Conservation (phyloP, 92 coral and sea anemone genomes). For the Paramuricea clavata region DNA sequence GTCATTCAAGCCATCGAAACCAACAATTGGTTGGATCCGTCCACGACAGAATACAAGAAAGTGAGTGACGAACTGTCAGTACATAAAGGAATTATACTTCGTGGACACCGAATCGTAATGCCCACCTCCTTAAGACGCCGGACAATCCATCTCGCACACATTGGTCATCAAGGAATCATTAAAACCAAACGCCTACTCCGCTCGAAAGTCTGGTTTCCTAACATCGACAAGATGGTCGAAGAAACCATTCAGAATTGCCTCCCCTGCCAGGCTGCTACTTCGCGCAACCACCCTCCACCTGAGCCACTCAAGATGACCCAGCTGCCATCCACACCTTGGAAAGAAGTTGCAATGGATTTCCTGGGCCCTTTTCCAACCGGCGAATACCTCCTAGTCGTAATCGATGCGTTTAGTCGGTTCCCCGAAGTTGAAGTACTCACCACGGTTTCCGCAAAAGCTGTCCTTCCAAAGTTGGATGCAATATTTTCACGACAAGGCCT, state of each 20-base stretch:
- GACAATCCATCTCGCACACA: slow-evolving; percentile 66
- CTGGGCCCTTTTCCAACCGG: no score
- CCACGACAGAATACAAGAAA: slow-evolving; percentile 50
- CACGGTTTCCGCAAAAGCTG: no score
- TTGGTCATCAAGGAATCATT: slow-evolving; percentile 63
- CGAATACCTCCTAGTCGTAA: no score
- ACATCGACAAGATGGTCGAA: slow-evolving; percentile 6
- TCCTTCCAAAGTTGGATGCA: no score
- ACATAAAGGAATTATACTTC: slow-evolving; percentile 24
- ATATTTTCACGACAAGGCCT: no score
- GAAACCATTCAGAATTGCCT: not conserved
- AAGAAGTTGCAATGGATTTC: no score
- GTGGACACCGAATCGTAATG: slow-evolving; percentile 62
- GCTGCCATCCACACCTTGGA: no score
- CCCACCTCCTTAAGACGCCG: slow-evolving; percentile 37
- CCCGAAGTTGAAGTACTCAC: no score
- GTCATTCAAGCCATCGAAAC: slow-evolving; percentile 55
- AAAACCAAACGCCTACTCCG: slow-evolving; percentile 54
- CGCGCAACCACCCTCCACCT: no score
- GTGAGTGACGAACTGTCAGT: slow-evolving; percentile 67
- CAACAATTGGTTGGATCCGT: slow-evolving; percentile 49
- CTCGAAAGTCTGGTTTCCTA: slow-evolving; percentile 76
- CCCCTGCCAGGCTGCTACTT: no score
- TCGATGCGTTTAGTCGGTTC: no score
- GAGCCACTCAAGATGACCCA: no score